These are phyloP conservation scores for Rhodeus uyekii DNA, from an alignment of 2,797 vertebrate species.

Conservation along the genomic window DNA sequence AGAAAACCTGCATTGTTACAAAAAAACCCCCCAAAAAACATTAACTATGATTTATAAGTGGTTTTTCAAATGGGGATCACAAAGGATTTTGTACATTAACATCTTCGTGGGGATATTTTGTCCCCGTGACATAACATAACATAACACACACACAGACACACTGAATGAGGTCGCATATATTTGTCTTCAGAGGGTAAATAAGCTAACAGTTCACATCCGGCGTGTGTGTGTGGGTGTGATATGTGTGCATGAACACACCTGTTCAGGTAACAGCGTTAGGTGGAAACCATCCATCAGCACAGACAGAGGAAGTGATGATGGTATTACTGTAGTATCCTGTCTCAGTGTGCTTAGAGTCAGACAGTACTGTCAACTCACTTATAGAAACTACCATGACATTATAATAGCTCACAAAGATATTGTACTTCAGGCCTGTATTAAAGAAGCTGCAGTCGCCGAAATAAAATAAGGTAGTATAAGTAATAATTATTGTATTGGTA, in stretches of 20 bases:
- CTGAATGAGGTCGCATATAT: constrained; percentile 2
- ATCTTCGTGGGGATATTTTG: too few relatives aligned
- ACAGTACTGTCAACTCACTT: neutral
- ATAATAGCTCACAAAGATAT: neutral
- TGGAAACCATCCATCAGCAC: constrained; percentile 60
- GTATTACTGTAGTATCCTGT: constrained; percentile 12
- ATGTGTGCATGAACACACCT: constrained; percentile 48
- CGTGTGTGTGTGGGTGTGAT: constrained; percentile 33
- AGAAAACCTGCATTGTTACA: too few relatives aligned
- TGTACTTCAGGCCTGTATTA: neutral
- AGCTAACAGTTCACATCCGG: constrained; percentile 42
- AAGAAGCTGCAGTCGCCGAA: neutral
- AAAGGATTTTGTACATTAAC: too few relatives aligned
- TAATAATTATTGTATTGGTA: too few relatives aligned
- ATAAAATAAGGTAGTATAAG: too few relatives aligned
- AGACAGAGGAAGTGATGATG: constrained; percentile 36
- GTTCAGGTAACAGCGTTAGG: constrained; percentile 54
- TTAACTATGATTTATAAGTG: too few relatives aligned
- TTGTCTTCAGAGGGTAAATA: constrained; percentile 30
- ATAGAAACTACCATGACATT: neutral
- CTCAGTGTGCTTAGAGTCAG: neutral
- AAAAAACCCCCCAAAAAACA: too few relatives aligned
- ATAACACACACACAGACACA: neutral
- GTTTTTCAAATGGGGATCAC: too few relatives aligned
- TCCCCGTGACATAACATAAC: too few relatives aligned